Percentiles rank a stretch among this genome's conserved stretches.
These are phyloP conservation scores for Xylota segnis DNA, from an alignment of 2,888 invertebrate species.

Conservation along the genomic window DNA sequence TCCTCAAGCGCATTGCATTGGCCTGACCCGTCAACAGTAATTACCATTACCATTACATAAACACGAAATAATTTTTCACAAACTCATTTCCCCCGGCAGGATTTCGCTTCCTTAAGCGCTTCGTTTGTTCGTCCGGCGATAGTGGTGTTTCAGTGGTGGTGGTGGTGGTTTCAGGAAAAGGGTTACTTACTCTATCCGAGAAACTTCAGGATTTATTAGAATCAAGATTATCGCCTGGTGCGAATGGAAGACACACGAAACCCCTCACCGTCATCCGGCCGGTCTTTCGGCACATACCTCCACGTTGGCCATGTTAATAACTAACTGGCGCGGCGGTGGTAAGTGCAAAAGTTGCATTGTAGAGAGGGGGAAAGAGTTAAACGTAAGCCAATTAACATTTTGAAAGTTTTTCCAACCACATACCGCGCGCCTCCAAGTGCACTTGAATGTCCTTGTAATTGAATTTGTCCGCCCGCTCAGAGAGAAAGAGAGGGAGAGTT, in stretches of 20 bases:
- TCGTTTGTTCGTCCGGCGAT: constrained; percentile 53
- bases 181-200: constrained; percentile 59
- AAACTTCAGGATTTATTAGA: constrained; percentile 77
- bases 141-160: constrained; percentile 7
- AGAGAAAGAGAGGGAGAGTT: constrained; percentile 16
- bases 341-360: constrained; percentile 49
- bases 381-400: constrained; percentile 76
- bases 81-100: constrained; percentile 70
- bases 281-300: constrained; percentile 58
- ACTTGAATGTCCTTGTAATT: constrained; percentile 71
- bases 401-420: constrained; percentile 63
- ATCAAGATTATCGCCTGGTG: constrained; percentile 75
- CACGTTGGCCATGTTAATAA: constrained; percentile 56
- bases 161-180: constrained; percentile 62
- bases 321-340: constrained; percentile 26
- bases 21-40: constrained; percentile 73
- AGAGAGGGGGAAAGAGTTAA: constrained; percentile 2
- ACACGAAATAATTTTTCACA: constrained; percentile 76
- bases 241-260: constrained; percentile 72
- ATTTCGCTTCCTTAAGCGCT: constrained; percentile 56
- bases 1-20: constrained; percentile 53
- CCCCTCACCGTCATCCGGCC: constrained; percentile 24
- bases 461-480: constrained; percentile 43
- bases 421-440: constrained; percentile 50
- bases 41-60: constrained; percentile 75